Evolutionary conservation across 1,140 invertebrate genomes (phyloP), one percentile per base, ranked within the genome.

Genomic region (Trichoplusia ni): DNA sequence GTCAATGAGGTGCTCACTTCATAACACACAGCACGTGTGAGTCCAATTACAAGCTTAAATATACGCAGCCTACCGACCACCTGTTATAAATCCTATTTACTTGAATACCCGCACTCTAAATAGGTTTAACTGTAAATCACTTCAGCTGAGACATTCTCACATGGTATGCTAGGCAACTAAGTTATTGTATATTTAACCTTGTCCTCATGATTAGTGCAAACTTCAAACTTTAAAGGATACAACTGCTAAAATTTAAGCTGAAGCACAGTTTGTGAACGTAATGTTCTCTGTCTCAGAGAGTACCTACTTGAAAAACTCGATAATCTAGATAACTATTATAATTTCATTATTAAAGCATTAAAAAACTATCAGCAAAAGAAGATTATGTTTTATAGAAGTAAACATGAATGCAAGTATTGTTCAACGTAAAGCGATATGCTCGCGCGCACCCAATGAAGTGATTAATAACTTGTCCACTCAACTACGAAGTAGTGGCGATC

Each of bases 1-100:
- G 77, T 72, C 72, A 72, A 72, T 69, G 67, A 54, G 64, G 61
- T 67, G 69, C 54, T 49, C 59, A 40, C 49, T 65, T 65, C 71
- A 74, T 65, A 67, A 71, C 64, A 72, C 64, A 47, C 44, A 61
- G 59, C 54, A 64, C 64, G 49, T 69, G 53, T 18, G 29, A 64
- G 13, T 42, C 8, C 25, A 23, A 19, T 59, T 38, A 59, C 46
- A 49, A 31, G 46, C 46, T 49, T 59, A 59, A 31, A 31, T 31
- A 31, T 31, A 25, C 8, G 13, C 27, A 14, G 7, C 38, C 25
- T 56, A n/a, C n/a, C n/a, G 51, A 16, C 51, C 16, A 54, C 46
- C 25, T 44, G 11, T 18, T 29, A 31, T 16, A 23, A 51, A 49
- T 49, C 46, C 46, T 31, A 16, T 49, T 49, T 29, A 25, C 13